Evolutionary conservation across 2,888 invertebrate species (phyloP), one percentile per base, ranked within the genome.

Genomic region (Liposcelis brunnea): DNA sequence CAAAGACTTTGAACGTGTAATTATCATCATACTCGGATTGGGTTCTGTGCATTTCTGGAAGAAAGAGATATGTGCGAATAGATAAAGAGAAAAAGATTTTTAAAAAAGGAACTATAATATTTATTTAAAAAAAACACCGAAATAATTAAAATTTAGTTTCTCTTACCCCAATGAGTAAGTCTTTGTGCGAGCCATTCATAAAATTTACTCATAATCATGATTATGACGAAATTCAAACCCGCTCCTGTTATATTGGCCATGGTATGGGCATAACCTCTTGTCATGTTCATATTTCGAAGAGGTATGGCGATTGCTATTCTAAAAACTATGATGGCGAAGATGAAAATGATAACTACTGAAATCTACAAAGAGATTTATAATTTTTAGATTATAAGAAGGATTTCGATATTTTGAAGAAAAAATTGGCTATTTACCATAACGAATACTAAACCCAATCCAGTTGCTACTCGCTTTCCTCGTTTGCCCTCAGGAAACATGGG

Each of bases 21-120:
- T 69, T 69, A 58, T 71, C 69, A 54, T 74, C 72, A 54, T 71
- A 73, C 49, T 72, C 71, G 12, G 66, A 64, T 55, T 72, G 70
- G 2, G 72, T 72, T 21, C 68, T 55, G 51, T 64, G 63, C 63
- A 63, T 63, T 53, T 63, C 61, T 62, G 56, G 5, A 53, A 45
- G 44, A 42, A 43, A 31, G 32, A 47, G 19, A 32, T 8, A 31
- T n/a, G n/a, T n/a, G n/a, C n/a, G n/a, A n/a, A 43, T 12, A 11
- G 4, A 16, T 2, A 11, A 19, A n/a, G 15, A 7, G 18, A 2
- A 31, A 11, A 14, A 11, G 11, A 2, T 7, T 43, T 6, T 2
- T 31, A 14, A 18, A 26, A 31, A n/a, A 32, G 3, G 31, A n/a
- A n/a, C n/a, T n/a, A n/a, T n/a, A 43, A 15, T 43, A 36, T 31